These are phyloP conservation scores for Siniperca obscura DNA, from an alignment of 2,797 vertebrate species.

Conservation along the genomic window DNA sequence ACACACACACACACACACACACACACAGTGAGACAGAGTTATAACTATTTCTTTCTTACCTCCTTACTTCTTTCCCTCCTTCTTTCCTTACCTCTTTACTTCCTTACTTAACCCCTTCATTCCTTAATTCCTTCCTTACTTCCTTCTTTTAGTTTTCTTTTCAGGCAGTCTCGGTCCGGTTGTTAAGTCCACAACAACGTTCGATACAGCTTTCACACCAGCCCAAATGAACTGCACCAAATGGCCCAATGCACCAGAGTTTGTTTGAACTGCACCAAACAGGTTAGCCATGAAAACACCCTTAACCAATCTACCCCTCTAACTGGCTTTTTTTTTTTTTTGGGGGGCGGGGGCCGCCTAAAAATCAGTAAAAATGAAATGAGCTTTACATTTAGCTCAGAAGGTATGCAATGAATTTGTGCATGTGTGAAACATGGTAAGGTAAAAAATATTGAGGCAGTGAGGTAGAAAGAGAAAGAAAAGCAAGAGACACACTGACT, in stretches of 20 bases:
- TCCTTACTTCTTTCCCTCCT: background rate
- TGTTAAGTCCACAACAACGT: background rate
- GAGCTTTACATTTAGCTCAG: background rate
- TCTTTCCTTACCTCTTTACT: background rate
- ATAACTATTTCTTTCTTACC: background rate
- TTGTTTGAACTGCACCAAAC: background rate
- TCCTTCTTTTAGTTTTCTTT: background rate
- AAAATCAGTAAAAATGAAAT: background rate
- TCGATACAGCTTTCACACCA: background rate
- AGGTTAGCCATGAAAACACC: background rate
- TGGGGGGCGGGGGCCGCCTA: no score
- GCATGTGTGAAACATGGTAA: background rate
- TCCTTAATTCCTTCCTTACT: background rate
- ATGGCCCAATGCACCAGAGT: background rate
- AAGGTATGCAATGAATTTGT: background rate
- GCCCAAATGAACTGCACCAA: background rate
- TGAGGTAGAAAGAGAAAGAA: constrained; percentile 6
- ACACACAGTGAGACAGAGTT: background rate
- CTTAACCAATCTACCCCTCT: no score
- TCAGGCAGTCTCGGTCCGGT: background rate
- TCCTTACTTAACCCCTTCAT: background rate
- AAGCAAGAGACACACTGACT: constrained; percentile 4
- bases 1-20: constrained; percentile 17
- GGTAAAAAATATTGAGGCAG: background rate
- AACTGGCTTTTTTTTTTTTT: no score